These are phyloP conservation scores for Carassius auratus DNA, from an alignment of 2,113 vertebrate genomes.

Conservation along the genomic window DNA sequence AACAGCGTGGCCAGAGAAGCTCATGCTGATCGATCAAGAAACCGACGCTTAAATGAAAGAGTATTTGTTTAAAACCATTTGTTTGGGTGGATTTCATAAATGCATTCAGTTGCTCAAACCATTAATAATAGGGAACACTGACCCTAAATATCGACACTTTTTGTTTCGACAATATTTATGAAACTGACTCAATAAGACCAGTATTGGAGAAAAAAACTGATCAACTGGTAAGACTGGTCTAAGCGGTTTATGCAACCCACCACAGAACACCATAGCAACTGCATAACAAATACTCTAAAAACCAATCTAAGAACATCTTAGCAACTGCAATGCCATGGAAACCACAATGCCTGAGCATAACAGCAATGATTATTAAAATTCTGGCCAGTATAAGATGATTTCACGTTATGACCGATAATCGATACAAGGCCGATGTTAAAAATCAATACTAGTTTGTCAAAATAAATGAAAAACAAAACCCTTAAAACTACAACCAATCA, in stretches of 20 bases:
- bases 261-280: conserved; percentile 8
- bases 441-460: neutral
- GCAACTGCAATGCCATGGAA: conserved; percentile 6
- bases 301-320: neutral
- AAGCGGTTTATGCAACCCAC: neutral
- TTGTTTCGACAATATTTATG: neutral
- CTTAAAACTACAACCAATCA: neutral
- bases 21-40: neutral
- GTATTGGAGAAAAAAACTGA: neutral
- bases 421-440: no score
- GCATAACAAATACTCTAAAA: neutral
- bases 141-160: neutral
- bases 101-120: neutral
- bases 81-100: neutral
- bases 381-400: neutral
- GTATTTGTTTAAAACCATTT: neutral
- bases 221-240: neutral
- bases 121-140: neutral
- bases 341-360: neutral
- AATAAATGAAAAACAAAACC: neutral
- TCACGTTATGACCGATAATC: no score
- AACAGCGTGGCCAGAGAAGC: neutral
- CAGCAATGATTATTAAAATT: neutral
- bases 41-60: neutral
- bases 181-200: neutral